Base-by-base conservation (phyloP, 2,888 invertebrate genomes). In the Mycalesis mineus region DNA sequence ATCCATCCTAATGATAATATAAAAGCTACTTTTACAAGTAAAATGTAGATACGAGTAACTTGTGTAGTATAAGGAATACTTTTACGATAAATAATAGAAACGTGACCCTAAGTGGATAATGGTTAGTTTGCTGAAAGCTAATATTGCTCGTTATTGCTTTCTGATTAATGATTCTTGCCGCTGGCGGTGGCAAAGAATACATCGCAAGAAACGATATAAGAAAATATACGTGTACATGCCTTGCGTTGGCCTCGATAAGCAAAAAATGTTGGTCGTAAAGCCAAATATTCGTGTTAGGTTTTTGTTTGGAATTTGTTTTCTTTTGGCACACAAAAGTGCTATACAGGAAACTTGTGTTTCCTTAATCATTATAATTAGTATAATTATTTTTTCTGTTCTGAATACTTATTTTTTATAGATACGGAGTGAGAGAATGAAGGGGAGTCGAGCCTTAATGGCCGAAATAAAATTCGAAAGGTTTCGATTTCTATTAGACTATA, bases 141-240 rank as follows among this genome's bases (percentile, higher is more conserved):
- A 79, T 79, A 79, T 76, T 76, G 77, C 74, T 71, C 69, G 65
- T 77, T 75, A 77, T 73, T 78, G 78, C 79, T 80, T 79, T 76
- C 81, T 86, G 87, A 88, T 87, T 85, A 88, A 88, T 87, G 85
- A 80, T 76, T 76, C 71, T 80, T 78, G 77, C 74, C 77, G 76
- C 65, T 72, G 67, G 70, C 60, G 62, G 57, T 65, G 69, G 72
- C 77, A 85, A 83, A 85, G 86, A 85, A 84, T 83, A 78, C 78
- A 74, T 70, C 68, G 68, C 68, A 74, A 74, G 81, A 79, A 82
- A 76, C 73, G 72, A 74, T 70, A 68, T 66, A 65, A 68, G 72
- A 74, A 74, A 72, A 65, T 73, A 74, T 39, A 3, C 13, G 4
- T 8, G 47, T 47, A 33, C 31, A 33, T 47, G 15, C 33, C 33